A percentile compares a stretch with the other conserved stretches of the same genome.
These are phyloP conservation scores for Barnardius zonarius DNA, from an alignment of 2,113 vertebrate genomes.

Conservation along the genomic window DNA sequence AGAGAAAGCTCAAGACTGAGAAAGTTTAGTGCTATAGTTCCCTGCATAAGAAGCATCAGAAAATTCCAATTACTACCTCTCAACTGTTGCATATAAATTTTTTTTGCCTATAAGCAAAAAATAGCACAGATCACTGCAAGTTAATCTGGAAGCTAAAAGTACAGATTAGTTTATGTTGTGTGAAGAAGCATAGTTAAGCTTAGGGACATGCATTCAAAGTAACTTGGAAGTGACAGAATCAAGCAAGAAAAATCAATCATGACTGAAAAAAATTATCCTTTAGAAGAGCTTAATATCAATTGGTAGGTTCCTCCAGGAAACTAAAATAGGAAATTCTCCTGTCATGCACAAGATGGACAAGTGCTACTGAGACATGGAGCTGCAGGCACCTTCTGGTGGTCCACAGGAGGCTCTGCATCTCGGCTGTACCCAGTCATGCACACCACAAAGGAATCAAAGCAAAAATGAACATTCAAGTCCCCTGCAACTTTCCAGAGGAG, in stretches of 20 bases:
- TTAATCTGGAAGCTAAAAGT: neutral
- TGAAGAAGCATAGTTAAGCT: neutral
- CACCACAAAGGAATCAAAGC: neutral
- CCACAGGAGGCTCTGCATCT: neutral
- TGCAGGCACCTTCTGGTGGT: neutral
- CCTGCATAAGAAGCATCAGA: neutral
- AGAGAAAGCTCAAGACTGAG: neutral
- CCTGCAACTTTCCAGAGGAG: neutral
- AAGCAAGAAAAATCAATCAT: neutral
- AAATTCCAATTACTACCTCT: neutral
- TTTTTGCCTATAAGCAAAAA: neutral
- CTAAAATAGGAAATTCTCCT: neutral
- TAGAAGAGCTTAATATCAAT: neutral
- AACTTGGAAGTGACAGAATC: neutral
- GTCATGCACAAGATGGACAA: neutral
- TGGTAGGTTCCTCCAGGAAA: neutral
- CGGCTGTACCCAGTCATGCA: neutral
- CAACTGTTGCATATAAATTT: rapidly evolving
- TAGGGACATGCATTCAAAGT: neutral
- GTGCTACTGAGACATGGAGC: neutral
- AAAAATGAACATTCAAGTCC: neutral
- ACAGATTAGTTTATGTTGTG: neutral
- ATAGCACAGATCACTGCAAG: neutral
- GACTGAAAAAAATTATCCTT: neutral
- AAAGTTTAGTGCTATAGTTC: neutral